Evolutionary conservation across 2,888 invertebrate species (phyloP), one percentile per base, ranked within the genome.

Genomic region (Choristoneura rosaceana): DNA sequence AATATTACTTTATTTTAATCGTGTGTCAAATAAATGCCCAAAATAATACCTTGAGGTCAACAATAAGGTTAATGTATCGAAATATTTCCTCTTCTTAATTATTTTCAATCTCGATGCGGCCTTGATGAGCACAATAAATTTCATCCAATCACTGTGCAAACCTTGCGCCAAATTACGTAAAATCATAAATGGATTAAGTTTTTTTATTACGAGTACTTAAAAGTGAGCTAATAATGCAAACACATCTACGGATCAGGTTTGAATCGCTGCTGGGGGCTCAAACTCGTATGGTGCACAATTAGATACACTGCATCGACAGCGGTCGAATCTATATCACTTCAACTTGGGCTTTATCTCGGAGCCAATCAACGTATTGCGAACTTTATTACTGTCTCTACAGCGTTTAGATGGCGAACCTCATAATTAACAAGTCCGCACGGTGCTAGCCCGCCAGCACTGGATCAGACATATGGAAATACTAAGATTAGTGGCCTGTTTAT

Each of bases 101-200:
- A 74, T 67, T 69, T 52, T 45, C 61, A 65, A 55, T 66, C 52
- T 59, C 25, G 55, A 12, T 81, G 77, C 80, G 87, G 83, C 92
- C 92, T 92, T 89, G 90, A 41, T 34, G 73, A 77, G 80, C 75
- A 83, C 81, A 86, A 87, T 87, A 87, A 86, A 84, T 81, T 55
- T 78, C 76, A 82, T 81, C 78, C 83, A 84, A 86, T 87, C 89
- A 86, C 84, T 83, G 83, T 84, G 74, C 81, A 82, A 88, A 86
- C 90, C 91, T 90, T 90, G 89, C 85, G 86, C 90, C 79, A 87
- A 75, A 84, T 90, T 90, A 89, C 91, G 90, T 89, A 90, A 91
- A 63, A n/a, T 59, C 47, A 17, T 68, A 88, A 78, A 80, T 81
- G 76, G 77, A 81, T 82, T 82, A 85, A 82, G 82, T 84, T 82